Evolutionary conservation across 2,888 invertebrate genomes (phyloP).

Genomic region (Cactoblastis cactorum): DNA sequence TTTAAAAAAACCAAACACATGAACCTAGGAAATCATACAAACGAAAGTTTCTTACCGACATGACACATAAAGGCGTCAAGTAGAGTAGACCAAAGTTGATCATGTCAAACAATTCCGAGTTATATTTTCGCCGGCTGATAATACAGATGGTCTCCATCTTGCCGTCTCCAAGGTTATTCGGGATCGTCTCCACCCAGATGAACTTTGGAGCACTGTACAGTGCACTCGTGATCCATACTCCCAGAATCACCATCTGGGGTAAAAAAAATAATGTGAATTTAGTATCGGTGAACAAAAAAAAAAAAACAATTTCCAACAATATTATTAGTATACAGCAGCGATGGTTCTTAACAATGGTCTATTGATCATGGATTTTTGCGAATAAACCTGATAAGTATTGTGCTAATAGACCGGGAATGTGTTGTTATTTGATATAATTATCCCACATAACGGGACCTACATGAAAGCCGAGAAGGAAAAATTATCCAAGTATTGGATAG

Average conservation of each 20-base stretch:
- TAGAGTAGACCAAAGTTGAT: constrained; percentile 91
- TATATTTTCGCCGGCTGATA: constrained; percentile 86
- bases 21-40: neutral
- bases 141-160: constrained; percentile 85
- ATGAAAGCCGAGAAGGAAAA: too few species aligned
- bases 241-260: constrained; percentile 84
- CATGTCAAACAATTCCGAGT: constrained; percentile 88
- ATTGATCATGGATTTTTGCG: too few species aligned
- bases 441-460: too few species aligned
- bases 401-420: too few species aligned
- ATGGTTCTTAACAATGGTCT: too few species aligned
- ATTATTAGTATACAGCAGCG: too few species aligned
- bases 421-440: too few species aligned
- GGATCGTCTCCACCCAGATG: constrained; percentile 89
- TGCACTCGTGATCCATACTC: constrained; percentile 91
- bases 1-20: neutral
- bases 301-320: neutral
- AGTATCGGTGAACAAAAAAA: neutral
- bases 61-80: constrained; percentile 87
- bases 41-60: constrained; percentile 80
- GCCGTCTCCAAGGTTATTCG: constrained; percentile 78
- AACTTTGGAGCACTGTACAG: constrained; percentile 91
- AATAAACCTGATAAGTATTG: too few species aligned
- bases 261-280: neutral
- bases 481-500: too few species aligned